These are phyloP conservation scores for Brachynemurus nebulosus DNA, from an alignment of 2,888 invertebrate species.

Conservation along the genomic window DNA sequence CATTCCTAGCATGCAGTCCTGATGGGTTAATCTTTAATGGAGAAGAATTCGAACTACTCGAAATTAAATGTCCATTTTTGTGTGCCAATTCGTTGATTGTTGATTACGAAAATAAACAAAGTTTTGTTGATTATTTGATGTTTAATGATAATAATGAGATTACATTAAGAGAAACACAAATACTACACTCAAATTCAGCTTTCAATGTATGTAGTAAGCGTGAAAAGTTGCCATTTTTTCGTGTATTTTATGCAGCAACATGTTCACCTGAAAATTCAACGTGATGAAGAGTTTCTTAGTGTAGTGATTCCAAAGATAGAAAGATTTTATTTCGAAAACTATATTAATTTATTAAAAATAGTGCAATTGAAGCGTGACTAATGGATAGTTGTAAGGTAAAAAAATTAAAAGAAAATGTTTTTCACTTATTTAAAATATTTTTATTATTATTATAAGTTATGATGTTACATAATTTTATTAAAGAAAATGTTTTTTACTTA, in stretches of 20 bases:
- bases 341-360: too few species aligned
- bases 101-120: not conserved
- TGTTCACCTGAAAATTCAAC: not conserved
- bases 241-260: not conserved
- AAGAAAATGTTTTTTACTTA: not conserved
- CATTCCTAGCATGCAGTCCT: conserved; percentile 8
- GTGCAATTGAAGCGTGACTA: too few species aligned
- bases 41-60: conserved; percentile 10
- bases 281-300: conserved; percentile 9
- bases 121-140: not conserved
- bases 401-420: not conserved
- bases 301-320: conserved; percentile 2
- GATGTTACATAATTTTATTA: not conserved
- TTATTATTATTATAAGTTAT: not conserved
- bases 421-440: not conserved
- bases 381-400: not conserved
- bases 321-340: conserved; percentile 3
- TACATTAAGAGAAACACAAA: conserved; percentile 7
- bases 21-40: conserved; percentile 11
- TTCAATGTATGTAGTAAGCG: conserved; percentile 10
- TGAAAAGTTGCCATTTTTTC: conserved; percentile 3
- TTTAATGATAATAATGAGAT: not conserved
- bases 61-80: conserved; percentile 15
- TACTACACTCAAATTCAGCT: conserved; percentile 12
- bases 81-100: conserved; percentile 13